A percentile compares a stretch with the other conserved stretches of the same genome.
These are phyloP conservation scores for Pogona vitticeps DNA, from an alignment of 2,113 vertebrate species.

Conservation along the genomic window DNA sequence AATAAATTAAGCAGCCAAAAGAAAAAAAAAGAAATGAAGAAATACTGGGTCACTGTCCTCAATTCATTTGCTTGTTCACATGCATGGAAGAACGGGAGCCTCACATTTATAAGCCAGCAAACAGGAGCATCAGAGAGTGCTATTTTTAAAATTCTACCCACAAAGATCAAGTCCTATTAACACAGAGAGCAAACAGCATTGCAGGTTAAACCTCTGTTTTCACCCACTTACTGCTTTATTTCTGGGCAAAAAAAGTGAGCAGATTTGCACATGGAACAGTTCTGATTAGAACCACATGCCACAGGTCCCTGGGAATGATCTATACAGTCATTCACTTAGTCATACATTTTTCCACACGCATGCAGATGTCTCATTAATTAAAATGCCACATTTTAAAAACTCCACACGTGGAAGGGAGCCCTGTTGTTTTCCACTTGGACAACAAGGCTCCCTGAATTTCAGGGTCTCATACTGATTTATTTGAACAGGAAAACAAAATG, in stretches of 20 bases:
- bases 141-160: constrained; percentile 30
- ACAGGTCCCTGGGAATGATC: not conserved
- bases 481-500: not conserved
- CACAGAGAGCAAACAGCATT: not conserved
- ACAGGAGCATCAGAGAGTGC: constrained; percentile 2
- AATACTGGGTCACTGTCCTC: not conserved
- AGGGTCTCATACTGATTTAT: not conserved
- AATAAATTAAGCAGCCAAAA: no score
- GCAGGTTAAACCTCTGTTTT: not conserved
- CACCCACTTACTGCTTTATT: not conserved
- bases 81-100: not conserved
- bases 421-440: not conserved
- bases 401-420: not conserved
- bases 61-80: not conserved
- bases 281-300: not conserved
- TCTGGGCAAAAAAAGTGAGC: not conserved
- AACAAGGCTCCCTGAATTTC: not conserved
- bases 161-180: not conserved
- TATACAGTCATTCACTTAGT: not conserved
- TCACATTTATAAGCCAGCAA: not conserved
- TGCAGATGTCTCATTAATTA: constrained; percentile 7
- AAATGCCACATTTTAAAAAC: not conserved
- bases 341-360: not conserved
- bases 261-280: not conserved
- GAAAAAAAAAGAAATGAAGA: no score